phyloP scores from a whole-genome alignment of 2,113 vertebrate genomes.

The Cyrtonyx montezumae region DNA sequence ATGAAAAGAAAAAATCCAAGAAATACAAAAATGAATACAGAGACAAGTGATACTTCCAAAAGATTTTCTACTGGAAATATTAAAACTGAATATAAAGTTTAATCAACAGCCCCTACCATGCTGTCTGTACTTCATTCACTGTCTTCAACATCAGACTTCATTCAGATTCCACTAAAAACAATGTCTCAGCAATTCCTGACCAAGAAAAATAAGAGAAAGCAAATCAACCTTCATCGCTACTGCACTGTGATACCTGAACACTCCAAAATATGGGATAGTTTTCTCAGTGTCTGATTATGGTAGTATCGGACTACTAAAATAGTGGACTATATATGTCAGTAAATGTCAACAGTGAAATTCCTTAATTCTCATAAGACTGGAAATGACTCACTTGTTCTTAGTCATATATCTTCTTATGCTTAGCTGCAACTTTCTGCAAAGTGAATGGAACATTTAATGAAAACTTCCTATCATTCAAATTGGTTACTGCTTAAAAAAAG shows the following conservation, averaged over 20 bases:
- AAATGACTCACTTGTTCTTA: not conserved
- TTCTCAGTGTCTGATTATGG: not conserved
- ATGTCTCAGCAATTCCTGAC: not conserved
- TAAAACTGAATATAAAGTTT: not conserved
- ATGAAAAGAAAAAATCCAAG: not conserved
- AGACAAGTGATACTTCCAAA: not conserved
- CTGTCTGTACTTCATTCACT: not conserved
- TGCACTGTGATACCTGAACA: not conserved
- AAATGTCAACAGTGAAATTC: not conserved
- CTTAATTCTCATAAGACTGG: not conserved
- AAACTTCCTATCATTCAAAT: not conserved
- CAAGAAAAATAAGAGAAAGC: not conserved
- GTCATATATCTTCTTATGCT: not conserved
- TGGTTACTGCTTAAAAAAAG: not conserved
- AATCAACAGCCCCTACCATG: not conserved
- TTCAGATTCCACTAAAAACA: not conserved
- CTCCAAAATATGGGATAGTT: rapidly evolving
- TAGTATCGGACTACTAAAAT: not conserved
- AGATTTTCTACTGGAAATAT: not conserved
- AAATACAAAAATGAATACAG: not conserved
- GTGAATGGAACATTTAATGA: not conserved
- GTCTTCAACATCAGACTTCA: not conserved
- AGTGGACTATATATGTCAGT: not conserved
- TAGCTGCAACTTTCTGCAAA: not conserved
- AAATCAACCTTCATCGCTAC: not conserved